Percentiles rank a stretch among this genome's conserved stretches.
phyloP scores from a whole-genome alignment of 2,888 invertebrate genomes.

The Tetragonisca angustula region DNA sequence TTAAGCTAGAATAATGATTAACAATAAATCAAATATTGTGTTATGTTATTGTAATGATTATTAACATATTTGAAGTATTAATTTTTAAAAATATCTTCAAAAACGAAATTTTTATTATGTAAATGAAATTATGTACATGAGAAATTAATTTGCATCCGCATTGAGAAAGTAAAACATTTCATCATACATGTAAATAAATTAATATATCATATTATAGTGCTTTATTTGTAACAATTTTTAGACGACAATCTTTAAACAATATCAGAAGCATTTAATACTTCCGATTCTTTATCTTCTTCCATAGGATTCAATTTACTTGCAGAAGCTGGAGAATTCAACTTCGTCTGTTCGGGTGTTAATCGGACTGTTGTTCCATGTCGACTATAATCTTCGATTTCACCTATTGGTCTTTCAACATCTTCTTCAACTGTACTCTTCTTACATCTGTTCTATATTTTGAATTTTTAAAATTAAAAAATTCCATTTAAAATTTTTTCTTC shows the following conservation, averaged over 20 bases:
- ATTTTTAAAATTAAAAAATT: conserved; percentile 9
- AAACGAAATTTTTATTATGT: background rate
- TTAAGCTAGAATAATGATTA: background rate
- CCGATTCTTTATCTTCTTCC: conserved; percentile 59
- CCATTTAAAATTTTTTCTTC: background rate
- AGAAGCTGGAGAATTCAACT: conserved; percentile 63
- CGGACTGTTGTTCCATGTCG: conserved; percentile 66
- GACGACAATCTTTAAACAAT: conserved; percentile 25
- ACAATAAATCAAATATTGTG: background rate
- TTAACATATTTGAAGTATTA: background rate
- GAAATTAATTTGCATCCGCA: background rate
- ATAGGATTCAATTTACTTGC: conserved; percentile 42
- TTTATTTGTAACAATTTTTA: conserved; percentile 33
- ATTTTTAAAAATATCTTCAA: background rate
- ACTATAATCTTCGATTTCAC: conserved; percentile 65
- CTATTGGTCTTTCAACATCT: conserved; percentile 55
- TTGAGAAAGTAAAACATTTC: conserved; percentile 9
- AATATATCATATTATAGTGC: background rate
- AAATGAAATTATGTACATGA: background rate
- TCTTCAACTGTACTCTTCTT: conserved; percentile 26
- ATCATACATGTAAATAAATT: background rate
- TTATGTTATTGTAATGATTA: background rate
- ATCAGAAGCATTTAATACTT: conserved; percentile 49
- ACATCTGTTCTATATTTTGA: conserved; percentile 49
- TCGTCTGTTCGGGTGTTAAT: conserved; percentile 64